Evolutionary conservation across 2,113 vertebrate species (phyloP).

Genomic region (Cyrtonyx montezumae): DNA sequence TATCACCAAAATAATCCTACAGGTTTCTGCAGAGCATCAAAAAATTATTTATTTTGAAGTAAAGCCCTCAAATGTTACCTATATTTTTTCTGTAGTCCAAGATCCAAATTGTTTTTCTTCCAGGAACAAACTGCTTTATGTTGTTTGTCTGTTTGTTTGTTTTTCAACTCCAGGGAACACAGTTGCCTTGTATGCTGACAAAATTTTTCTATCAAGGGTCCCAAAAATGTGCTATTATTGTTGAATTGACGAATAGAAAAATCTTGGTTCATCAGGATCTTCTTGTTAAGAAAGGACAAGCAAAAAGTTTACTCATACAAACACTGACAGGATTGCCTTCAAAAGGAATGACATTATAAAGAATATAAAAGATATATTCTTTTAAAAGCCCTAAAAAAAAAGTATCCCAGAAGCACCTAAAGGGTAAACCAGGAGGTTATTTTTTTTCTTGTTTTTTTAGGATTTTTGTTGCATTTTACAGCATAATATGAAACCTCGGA

Average conservation of each 20-base stretch:
- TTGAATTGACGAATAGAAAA: conserved; percentile 2
- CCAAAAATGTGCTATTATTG: background rate
- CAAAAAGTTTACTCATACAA: background rate
- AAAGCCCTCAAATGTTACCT: background rate
- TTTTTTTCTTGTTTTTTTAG: background rate
- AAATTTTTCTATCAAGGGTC: background rate
- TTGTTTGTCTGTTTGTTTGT: background rate
- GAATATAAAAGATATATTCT: background rate
- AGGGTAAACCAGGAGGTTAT: background rate
- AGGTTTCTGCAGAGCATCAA: background rate
- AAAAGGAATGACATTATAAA: background rate
- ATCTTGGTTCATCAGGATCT: background rate
- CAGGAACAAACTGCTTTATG: background rate
- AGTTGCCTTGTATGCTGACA: background rate
- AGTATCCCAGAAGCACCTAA: background rate
- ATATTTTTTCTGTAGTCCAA: background rate
- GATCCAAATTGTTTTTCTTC: background rate
- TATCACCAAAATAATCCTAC: background rate
- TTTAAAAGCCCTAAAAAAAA: conserved; percentile 15
- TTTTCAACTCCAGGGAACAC: background rate
- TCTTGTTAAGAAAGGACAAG: background rate
- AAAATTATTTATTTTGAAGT: background rate
- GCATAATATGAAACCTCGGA: background rate
- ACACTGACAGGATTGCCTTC: background rate
- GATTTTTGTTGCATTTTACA: conserved; percentile 1